These are phyloP conservation scores for Epinotia brunnichana DNA, from an alignment of 2,888 invertebrate genomes.

Conservation along the genomic window DNA sequence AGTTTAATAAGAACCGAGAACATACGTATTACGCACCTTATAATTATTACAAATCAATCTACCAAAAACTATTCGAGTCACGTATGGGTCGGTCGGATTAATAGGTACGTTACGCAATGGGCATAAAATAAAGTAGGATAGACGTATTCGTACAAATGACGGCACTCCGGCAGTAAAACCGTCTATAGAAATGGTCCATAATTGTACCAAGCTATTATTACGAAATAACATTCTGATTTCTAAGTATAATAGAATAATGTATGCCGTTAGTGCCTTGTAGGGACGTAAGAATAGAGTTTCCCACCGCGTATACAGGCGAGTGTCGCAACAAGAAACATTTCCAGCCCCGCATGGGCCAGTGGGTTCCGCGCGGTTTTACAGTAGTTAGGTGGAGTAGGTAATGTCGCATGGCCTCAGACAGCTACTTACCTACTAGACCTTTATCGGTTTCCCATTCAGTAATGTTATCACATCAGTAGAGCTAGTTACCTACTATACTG, in stretches of 20 bases:
- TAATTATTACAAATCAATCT: conserved; percentile 34
- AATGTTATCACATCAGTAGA: neutral
- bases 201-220: conserved; percentile 43
- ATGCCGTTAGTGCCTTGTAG: conserved; percentile 42
- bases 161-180: conserved; percentile 35
- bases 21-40: conserved; percentile 5
- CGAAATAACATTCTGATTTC: conserved; percentile 43
- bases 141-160: conserved; percentile 38
- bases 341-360: conserved; percentile 6
- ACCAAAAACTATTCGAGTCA: conserved; percentile 36
- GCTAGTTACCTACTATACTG: too few species aligned
- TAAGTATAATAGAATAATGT: conserved; percentile 41
- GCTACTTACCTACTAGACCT: conserved; percentile 7
- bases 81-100: conserved; percentile 31
- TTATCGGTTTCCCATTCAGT: neutral
- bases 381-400: too few species aligned
- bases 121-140: conserved; percentile 39
- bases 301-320: conserved; percentile 29
- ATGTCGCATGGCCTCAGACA: neutral
- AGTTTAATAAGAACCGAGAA: conserved; percentile 2
- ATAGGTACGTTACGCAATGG: conserved; percentile 38
- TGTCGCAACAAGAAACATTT: conserved; percentile 29
- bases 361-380: conserved; percentile 16
- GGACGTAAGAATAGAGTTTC: conserved; percentile 42
- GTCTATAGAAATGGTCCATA: conserved; percentile 41